These are phyloP conservation scores for Sarcophaga peregrina DNA, from an alignment of 1,140 invertebrate species.

Conservation along the genomic window DNA sequence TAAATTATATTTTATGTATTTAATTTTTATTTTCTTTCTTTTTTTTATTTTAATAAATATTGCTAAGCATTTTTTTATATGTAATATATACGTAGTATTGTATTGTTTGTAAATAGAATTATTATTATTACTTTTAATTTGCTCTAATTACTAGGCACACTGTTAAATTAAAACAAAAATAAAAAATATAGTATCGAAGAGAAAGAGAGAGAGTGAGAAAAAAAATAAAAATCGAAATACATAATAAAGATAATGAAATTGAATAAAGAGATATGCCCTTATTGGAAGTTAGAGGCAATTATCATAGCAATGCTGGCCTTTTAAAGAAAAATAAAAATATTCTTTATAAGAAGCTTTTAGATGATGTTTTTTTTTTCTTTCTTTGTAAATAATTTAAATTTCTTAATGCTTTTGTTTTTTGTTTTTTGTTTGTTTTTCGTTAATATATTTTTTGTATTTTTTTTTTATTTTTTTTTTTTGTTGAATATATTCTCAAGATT, in stretches of 20 bases:
- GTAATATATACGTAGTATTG: neutral
- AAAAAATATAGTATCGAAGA: neutral
- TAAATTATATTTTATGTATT: slow-evolving; percentile 37
- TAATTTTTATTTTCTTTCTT: neutral
- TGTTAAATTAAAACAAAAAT: slow-evolving; percentile 26
- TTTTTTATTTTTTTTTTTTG: slow-evolving; percentile 55
- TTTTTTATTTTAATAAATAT: slow-evolving; percentile 24
- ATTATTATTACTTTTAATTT: slow-evolving; percentile 18
- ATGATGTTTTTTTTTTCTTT: too few relatives aligned
- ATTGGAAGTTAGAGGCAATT: neutral
- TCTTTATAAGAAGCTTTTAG: slow-evolving; percentile 32
- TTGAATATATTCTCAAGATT: slow-evolving; percentile 44
- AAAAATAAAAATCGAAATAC: neutral
- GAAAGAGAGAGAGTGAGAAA: too few relatives aligned
- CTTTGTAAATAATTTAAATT: slow-evolving; percentile 55
- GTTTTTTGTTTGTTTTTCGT: slow-evolving; percentile 50
- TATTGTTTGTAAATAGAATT: slow-evolving; percentile 23
- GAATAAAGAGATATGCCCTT: neutral
- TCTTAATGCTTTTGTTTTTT: neutral
- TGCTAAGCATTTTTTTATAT: slow-evolving; percentile 31
- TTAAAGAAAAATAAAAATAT: slow-evolving; percentile 15
- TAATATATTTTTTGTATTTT: slow-evolving; percentile 46
- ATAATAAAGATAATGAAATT: slow-evolving; percentile 5
- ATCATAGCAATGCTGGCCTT: slow-evolving; percentile 38
- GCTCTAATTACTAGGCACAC: slow-evolving; percentile 37